Evolutionary conservation across 1,140 invertebrate species (phyloP), one percentile per base, ranked within the genome.

Genomic region (Argopecten irradians): DNA sequence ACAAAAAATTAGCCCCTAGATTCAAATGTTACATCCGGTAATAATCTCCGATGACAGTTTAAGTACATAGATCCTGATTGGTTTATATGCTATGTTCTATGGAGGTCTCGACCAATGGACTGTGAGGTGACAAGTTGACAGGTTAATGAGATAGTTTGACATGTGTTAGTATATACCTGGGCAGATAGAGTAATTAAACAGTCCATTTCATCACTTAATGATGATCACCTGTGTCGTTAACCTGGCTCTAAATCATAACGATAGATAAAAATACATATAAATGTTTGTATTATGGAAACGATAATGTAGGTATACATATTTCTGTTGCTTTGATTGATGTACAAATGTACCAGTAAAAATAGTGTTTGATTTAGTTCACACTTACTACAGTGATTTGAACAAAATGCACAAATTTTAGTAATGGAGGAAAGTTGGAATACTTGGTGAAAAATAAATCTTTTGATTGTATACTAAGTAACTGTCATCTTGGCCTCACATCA

Each of bases 91-190:
- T 28, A n/a, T 71, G 3, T n/a, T 71, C 1, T 28, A n/a, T 71
- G 55, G 55, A 71, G 55, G 55, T 71, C 55, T 71, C 28, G 55
- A n/a, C 55, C n/a, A 71, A 71, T n/a, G 55, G n/a, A 71, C 55
- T 28, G 11, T 71, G 55, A 71, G 55, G 22, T 71, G 16, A 16
- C 16, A 16, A 71, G 22, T 0, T 71, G 55, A 71, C 55, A 71
- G 55, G 22, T 71, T 71, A 71, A 71, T 71, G 55, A 28, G 22
- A 71, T 5, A 28, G n/a, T n/a, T n/a, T 71, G 55, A 71, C 55
- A 28, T 71, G 11, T 71, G 16, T n/a, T 28, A 19, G 43, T 46
- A 46, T 28, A 71, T 5, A 71, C n/a, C 22, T 5, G n/a, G 55
- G 55, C 55, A 71, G 55, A n/a, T 71, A 71, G 55, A 28, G 8